Base-by-base conservation (phyloP, 1,140 invertebrate species). In the Scaptomyza pallida region DNA sequence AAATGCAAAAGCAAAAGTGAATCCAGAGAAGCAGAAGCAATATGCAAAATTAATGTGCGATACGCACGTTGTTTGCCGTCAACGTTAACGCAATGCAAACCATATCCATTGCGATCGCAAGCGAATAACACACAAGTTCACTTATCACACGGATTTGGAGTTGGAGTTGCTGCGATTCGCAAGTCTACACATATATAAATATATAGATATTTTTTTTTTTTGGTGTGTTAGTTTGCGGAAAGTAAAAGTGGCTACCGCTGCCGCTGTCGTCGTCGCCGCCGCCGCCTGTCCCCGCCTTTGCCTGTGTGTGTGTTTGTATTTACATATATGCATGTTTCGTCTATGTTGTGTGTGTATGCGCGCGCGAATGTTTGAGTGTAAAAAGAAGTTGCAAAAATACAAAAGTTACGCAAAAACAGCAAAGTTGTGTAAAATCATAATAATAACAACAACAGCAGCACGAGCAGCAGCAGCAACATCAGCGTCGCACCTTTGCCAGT, bases 331-430 rank as follows among this genome's bases (percentile, higher is more conserved):
- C 51, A 65, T 54, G 57, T 57, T 57, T 59, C 26, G 51, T n/a
- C 63, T 41, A 40, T 50, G 40, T 50, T 71, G 47, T 76, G 48
- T 65, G 23, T 71, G 37, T 73, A 30, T 60, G 70, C 55, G 56
- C 61, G 74, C 56, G 61, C 57, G 52, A 68, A 72, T 75, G 77
- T 47, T 54, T 69, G 77, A 61, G 63, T 69, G 57, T 61, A 73
- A 85, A 83, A 80, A 65, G 75, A 83, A 83, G 80, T 83, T 83
- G 81, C 80, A 86, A 63, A 82, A 82, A 78, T 69, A 76, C 43
- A 68, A 69, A 59, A 78, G 78, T 83, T 83, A 83, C 80, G 76
- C 76, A 83, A 83, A 85, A 77, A 45, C 55, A 60, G 55, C 51
- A 57, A 71, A 72, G 59, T 71, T 83, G 78, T 78, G 61, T 57